A percentile compares a stretch with the other conserved stretches of the same genome.
phyloP scores from a whole-genome alignment of 2,888 invertebrate species.

The Slavum lentiscoides region DNA sequence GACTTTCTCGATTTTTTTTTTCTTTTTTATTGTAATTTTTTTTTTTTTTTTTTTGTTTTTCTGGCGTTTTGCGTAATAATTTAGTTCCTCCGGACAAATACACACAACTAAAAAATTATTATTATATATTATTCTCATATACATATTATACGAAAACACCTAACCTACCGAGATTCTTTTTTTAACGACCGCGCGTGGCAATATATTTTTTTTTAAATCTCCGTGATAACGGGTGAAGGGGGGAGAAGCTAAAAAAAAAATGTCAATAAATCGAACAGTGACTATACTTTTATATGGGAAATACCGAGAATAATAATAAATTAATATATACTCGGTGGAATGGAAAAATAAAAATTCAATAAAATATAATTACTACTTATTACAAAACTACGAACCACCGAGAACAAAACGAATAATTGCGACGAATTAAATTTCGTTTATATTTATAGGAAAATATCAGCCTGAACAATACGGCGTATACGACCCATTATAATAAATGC shows the following conservation, averaged over 20 bases:
- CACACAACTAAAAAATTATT: neutral
- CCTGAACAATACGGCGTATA: too few species aligned
- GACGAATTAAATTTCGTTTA: too few species aligned
- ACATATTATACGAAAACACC: too few species aligned
- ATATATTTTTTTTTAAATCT: neutral
- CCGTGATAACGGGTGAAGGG: neutral
- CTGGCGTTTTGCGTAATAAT: neutral
- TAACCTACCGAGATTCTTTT: neutral
- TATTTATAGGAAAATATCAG: too few species aligned
- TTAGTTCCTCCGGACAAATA: neutral
- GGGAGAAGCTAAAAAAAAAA: too few species aligned
- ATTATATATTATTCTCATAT: neutral
- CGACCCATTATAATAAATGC: too few species aligned
- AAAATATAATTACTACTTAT: too few species aligned
- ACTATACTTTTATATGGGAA: neutral
- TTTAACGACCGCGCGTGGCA: neutral
- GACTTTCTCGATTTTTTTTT: conserved; percentile 10
- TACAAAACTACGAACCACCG: too few species aligned
- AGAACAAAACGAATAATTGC: too few species aligned
- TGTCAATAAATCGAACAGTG: neutral
- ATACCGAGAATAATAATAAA: too few species aligned
- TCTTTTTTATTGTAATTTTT: neutral
- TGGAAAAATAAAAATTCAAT: too few species aligned
- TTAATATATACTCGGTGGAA: too few species aligned
- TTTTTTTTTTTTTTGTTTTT: neutral